Percentiles rank a stretch among this genome's conserved stretches.
These are phyloP conservation scores for Megaustenia siamemsis DNA, from an alignment of 2,888 invertebrate genomes.

Conservation along the genomic window DNA sequence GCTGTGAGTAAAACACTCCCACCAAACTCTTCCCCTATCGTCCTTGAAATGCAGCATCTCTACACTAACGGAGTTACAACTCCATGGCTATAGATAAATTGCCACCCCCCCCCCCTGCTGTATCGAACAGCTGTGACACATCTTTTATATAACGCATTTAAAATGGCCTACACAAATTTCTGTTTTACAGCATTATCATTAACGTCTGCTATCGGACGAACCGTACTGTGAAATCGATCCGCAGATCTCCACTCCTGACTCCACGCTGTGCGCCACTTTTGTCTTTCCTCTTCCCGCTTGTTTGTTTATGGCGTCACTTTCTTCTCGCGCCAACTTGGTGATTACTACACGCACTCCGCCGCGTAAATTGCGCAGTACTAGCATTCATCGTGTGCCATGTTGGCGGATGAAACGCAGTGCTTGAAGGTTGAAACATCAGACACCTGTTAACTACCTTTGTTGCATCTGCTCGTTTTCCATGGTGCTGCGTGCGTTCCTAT, in stretches of 20 bases:
- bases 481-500: too few species aligned
- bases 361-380: neutral
- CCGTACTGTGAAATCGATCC: slow-evolving; percentile 46
- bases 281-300: neutral
- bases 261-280: slow-evolving; percentile 11
- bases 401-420: neutral
- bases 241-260: slow-evolving; percentile 15
- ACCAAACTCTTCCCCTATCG: too few species aligned
- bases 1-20: too few species aligned
- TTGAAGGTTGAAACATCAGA: too few species aligned
- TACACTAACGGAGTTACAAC: too few species aligned
- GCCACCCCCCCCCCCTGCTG: too few species aligned
- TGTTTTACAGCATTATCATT: slow-evolving; percentile 35
- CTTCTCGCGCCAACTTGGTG: slow-evolving; percentile 12
- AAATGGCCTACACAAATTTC: neutral
- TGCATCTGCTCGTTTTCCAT: neutral
- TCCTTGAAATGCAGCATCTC: too few species aligned
- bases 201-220: slow-evolving; percentile 47
- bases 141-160: too few species aligned
- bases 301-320: slow-evolving; percentile 29
- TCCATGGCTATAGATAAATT: too few species aligned
- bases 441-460: neutral
- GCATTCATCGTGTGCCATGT: slow-evolving; percentile 2
- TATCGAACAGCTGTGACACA: too few species aligned
- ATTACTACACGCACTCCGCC: neutral